These are phyloP conservation scores for Rhamphomyia laevipes DNA, from an alignment of 2,888 invertebrate species.

Conservation along the genomic window DNA sequence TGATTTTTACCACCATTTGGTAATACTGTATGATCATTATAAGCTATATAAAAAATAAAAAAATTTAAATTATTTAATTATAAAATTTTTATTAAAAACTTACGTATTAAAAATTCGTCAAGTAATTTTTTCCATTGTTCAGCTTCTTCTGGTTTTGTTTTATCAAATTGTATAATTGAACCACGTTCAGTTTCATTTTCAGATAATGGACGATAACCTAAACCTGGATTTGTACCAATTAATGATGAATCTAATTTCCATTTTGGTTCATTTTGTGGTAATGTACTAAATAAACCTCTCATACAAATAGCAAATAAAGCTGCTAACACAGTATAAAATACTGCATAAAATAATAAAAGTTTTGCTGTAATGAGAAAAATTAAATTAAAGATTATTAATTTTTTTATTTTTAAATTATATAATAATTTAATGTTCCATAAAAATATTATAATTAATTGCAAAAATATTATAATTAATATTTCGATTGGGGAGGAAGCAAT, in stretches of 20 bases:
- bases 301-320: conserved; percentile 78
- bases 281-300: conserved; percentile 61
- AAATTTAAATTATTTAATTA: not conserved
- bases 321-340: conserved; percentile 77
- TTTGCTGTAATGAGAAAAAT: conserved; percentile 49
- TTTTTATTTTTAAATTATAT: too few species aligned
- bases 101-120: conserved; percentile 47
- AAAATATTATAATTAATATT: too few species aligned
- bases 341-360: conserved; percentile 69
- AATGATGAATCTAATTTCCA: conserved; percentile 65
- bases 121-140: conserved; percentile 44
- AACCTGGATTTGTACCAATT: conserved; percentile 54
- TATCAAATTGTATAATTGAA: conserved; percentile 48
- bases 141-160: conserved; percentile 40
- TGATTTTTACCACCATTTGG: conserved; percentile 40
- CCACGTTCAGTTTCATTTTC: conserved; percentile 42
- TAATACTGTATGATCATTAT: conserved; percentile 31
- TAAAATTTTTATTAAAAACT: conserved; percentile 12
- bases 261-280: conserved; percentile 58
- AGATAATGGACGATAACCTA: conserved; percentile 53
- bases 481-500: too few species aligned
- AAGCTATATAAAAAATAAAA: conserved; percentile 25
- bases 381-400: not conserved
- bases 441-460: too few species aligned
- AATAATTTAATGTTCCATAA: too few species aligned